A percentile compares a stretch with the other conserved stretches of the same genome.
Conservation (phyloP, 1,140 invertebrate species). For the Zeugodacus cucurbitae region DNA sequence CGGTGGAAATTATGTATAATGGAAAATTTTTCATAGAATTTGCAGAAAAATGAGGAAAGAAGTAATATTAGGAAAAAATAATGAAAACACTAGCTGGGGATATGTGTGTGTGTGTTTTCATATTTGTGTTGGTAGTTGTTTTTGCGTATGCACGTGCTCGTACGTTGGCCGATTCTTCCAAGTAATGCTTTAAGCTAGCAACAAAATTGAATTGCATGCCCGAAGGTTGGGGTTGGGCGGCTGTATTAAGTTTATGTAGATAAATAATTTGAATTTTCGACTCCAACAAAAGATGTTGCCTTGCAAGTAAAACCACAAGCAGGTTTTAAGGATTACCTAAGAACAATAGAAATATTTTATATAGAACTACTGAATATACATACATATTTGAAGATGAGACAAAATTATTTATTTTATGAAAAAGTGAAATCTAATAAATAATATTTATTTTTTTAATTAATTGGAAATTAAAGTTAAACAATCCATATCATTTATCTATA, state of each 20-base stretch:
- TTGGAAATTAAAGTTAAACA: no score
- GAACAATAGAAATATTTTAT: no score
- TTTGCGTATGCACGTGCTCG: neutral
- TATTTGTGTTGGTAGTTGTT: neutral
- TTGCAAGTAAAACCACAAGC: no score
- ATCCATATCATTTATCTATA: no score
- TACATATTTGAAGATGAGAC: no score
- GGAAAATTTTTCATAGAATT: slow-evolving; percentile 67
- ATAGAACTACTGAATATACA: no score
- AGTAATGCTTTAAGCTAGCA: slow-evolving; percentile 1
- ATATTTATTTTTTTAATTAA: no score
- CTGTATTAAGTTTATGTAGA: neutral
- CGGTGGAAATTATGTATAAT: slow-evolving; percentile 53
- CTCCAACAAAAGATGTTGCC: neutral
- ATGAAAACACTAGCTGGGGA: slow-evolving; percentile 49
- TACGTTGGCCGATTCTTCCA: neutral
- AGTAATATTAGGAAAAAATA: slow-evolving; percentile 48
- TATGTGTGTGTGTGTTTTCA: neutral
- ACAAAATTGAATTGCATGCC: neutral
- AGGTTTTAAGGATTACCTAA: no score
- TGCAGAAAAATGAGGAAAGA: slow-evolving; percentile 61
- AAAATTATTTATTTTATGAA: no score
- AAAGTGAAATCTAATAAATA: no score
- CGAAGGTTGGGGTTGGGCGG: neutral
- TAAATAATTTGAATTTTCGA: slow-evolving; percentile 12